Percentiles rank a stretch among this genome's conserved stretches.
Conservation (phyloP, 2,888 invertebrate genomes). For the Rugalucina vietnamica region DNA sequence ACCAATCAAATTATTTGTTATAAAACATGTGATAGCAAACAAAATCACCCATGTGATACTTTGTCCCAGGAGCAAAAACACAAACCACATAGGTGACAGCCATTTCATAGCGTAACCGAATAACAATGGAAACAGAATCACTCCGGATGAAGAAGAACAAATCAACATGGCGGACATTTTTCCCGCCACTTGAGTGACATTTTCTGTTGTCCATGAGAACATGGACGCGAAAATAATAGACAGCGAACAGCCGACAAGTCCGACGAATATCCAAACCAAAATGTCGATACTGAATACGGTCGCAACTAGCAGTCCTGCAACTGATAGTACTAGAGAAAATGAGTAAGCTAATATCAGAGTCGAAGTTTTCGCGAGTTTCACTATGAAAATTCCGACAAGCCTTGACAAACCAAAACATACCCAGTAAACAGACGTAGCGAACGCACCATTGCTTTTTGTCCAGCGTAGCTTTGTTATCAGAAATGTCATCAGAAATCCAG, state of each 20-base stretch:
- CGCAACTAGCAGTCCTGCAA: conserved; percentile 46
- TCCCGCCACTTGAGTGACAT: conserved; percentile 34
- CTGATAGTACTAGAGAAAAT: conserved; percentile 32
- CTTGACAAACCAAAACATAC: conserved; percentile 82
- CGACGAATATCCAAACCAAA: conserved; percentile 78
- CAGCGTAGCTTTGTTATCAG: conserved; percentile 69
- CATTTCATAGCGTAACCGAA: conserved; percentile 53
- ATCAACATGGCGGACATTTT: conserved; percentile 55
- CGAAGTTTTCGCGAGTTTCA: conserved; percentile 76
- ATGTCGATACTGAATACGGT: conserved; percentile 8
- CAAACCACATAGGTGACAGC: conserved; percentile 42
- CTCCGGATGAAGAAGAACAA: conserved; percentile 38
- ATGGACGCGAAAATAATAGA: conserved; percentile 81
- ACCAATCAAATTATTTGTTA: conserved; percentile 21
- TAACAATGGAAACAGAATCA: conserved; percentile 50
- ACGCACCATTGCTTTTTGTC: conserved; percentile 74
- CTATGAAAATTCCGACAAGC: conserved; percentile 79
- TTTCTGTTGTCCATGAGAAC: conserved; percentile 53
- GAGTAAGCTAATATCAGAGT: conserved; percentile 78
- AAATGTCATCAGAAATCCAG: conserved; percentile 57
- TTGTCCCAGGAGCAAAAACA: conserved; percentile 58
- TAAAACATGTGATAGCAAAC: conserved; percentile 16
- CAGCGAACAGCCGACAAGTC: conserved; percentile 81
- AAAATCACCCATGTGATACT: conserved; percentile 38
- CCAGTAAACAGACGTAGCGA: conserved; percentile 82